A percentile compares a stretch with the other conserved stretches of the same genome.
Evolutionary conservation across 37 sponge, comb jelly and placozoan species (phyloP).

Genomic region (Tethya wilhelma): DNA sequence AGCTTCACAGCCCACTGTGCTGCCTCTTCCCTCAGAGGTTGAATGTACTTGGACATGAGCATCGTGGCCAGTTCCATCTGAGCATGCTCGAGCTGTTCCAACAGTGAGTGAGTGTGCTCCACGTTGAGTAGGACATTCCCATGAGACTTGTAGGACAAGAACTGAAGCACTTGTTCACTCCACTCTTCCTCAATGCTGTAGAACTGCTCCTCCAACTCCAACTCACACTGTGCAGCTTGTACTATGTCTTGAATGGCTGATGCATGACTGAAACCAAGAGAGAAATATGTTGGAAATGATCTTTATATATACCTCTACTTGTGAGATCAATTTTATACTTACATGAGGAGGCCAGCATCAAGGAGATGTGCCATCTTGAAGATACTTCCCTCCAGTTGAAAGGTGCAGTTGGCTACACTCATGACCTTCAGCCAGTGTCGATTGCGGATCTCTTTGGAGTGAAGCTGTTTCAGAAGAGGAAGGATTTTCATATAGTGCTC

Average conservation of each 20-base stretch:
- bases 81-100: constrained; percentile 86
- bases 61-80: constrained; percentile 77
- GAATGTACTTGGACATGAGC: constrained; percentile 78
- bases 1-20: constrained; percentile 86
- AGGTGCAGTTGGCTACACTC: constrained; percentile 77
- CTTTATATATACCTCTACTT: too few species aligned
- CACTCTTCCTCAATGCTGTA: constrained; percentile 82
- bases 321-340: too few species aligned
- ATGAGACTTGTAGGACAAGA: constrained; percentile 65
- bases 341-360: constrained; percentile 77
- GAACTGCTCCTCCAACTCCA: constrained; percentile 68
- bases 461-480: constrained; percentile 80
- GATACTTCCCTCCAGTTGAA: constrained; percentile 87
- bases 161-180: constrained; percentile 81
- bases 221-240: constrained; percentile 64
- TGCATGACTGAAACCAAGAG: constrained; percentile 65
- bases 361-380: constrained; percentile 84
- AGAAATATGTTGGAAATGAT: too few species aligned
- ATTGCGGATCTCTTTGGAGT: constrained; percentile 82
- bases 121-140: constrained; percentile 64
- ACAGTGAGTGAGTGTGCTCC: constrained; percentile 69
- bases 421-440: constrained; percentile 94
- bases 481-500: constrained; percentile 65
- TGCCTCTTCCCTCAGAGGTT: constrained; percentile 78
- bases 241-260: constrained; percentile 68